Conservation (phyloP, 2,113 vertebrate species). For the Heptranchias perlo region DNA sequence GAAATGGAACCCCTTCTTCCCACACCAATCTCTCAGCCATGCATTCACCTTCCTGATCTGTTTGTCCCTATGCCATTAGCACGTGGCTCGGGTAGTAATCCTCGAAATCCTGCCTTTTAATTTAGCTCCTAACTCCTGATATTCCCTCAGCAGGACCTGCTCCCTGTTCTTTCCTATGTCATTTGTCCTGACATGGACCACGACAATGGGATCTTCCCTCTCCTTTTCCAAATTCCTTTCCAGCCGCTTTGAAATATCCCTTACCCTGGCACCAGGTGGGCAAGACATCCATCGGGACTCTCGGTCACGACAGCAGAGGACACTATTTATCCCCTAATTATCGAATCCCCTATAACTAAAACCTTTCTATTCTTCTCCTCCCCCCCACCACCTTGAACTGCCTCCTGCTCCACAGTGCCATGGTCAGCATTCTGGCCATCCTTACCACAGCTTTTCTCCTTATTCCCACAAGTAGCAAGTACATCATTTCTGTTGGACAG, state of each 20-base stretch:
- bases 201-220: background rate
- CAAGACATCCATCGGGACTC: background rate
- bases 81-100: background rate
- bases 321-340: background rate
- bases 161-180: background rate
- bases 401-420: background rate
- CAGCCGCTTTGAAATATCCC: background rate
- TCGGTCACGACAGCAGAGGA: background rate
- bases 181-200: background rate
- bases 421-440: too few species aligned
- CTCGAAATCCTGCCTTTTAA: background rate
- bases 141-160: background rate
- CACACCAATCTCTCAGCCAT: too few species aligned
- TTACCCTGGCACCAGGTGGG: background rate
- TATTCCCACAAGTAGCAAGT: too few species aligned
- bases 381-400: background rate
- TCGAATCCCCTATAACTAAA: too few species aligned
- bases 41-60: background rate
- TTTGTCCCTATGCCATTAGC: too few species aligned
- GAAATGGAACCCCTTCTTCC: too few species aligned
- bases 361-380: background rate
- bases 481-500: too few species aligned
- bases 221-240: too few species aligned
- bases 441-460: too few species aligned
- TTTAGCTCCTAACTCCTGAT: too few species aligned